A percentile compares a stretch with the other conserved stretches of the same genome.
Conservation (phyloP, 2,888 invertebrate genomes). For the Nemapogon koenigi region DNA sequence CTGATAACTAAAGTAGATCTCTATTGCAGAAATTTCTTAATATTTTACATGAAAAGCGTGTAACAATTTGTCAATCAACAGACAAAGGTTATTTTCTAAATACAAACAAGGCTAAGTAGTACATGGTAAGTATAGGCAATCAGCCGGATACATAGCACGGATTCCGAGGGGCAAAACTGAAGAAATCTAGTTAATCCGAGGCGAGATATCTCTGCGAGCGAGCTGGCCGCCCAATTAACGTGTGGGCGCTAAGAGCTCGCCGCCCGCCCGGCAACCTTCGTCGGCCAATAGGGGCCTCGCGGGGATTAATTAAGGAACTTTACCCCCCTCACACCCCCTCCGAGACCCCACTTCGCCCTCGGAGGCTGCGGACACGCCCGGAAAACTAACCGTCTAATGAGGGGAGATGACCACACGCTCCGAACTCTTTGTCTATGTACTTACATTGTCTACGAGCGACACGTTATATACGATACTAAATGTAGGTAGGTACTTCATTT, state of each 20-base stretch:
- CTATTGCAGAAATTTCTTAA: too few relatives aligned
- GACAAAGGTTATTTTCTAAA: too few relatives aligned
- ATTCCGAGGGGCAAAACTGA: constrained; percentile 6
- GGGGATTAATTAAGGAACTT: constrained; percentile 64
- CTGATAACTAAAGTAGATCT: too few relatives aligned
- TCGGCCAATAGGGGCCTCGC: constrained; percentile 60
- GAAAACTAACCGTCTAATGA: constrained; percentile 66
- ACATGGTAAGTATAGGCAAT: too few relatives aligned
- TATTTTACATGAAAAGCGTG: too few relatives aligned
- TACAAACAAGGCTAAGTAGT: too few relatives aligned
- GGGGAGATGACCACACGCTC: constrained; percentile 64
- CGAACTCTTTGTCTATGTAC: constrained; percentile 34
- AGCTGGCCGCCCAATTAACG: constrained; percentile 57
- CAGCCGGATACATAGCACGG: too few relatives aligned
- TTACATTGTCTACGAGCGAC: background rate
- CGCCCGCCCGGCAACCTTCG: constrained; percentile 24
- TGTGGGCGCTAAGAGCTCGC: constrained; percentile 49
- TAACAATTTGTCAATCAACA: too few relatives aligned
- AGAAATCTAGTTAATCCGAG: constrained; percentile 47
- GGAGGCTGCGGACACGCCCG: constrained; percentile 64
- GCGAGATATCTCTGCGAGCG: constrained; percentile 25
- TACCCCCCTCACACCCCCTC: constrained; percentile 30
- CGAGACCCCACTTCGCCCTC: constrained; percentile 36
- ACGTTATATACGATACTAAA: background rate
- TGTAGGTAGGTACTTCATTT: too few relatives aligned